A percentile compares a stretch with the other conserved stretches of the same genome.
These are phyloP conservation scores for Ceratosolen fusciceps DNA, from an alignment of 1,140 invertebrate species.

Conservation along the genomic window DNA sequence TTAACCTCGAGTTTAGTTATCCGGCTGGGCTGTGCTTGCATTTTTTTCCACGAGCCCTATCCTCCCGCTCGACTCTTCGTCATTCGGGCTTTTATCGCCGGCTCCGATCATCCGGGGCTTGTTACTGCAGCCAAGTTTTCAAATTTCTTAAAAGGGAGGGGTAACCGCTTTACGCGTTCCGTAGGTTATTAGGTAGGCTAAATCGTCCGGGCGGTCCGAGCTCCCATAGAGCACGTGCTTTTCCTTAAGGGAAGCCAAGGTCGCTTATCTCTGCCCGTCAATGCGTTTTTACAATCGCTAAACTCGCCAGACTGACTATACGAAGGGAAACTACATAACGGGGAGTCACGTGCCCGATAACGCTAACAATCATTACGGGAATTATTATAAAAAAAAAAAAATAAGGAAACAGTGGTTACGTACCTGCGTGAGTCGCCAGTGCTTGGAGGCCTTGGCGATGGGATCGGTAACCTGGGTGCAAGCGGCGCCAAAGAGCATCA, in stretches of 20 bases:
- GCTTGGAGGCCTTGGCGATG: conserved; percentile 96
- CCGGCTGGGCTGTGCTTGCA: background rate
- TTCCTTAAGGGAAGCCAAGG: no score
- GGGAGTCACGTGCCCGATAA: no score
- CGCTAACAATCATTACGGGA: no score
- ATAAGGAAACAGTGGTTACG: no score
- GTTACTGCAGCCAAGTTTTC: no score
- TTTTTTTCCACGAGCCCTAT: background rate
- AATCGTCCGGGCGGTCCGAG: no score
- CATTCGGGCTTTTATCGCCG: background rate
- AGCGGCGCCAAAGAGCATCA: conserved; percentile 96
- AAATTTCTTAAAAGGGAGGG: background rate
- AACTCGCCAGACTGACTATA: background rate
- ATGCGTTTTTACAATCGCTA: background rate
- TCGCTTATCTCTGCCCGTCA: no score
- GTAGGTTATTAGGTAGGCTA: no score
- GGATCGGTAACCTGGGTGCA: conserved; percentile 98
- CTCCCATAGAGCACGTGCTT: no score
- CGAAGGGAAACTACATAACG: background rate
- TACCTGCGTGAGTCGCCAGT: conserved; percentile 96
- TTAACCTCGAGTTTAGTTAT: conserved; percentile 14
- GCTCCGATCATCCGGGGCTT: background rate
- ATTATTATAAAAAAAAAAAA: no score
- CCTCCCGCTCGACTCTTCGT: background rate
- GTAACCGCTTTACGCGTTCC: no score